Evolutionary conservation across 2,888 invertebrate genomes (phyloP), one percentile per base, ranked within the genome.

Genomic region (Trypoxylon attenuatum): DNA sequence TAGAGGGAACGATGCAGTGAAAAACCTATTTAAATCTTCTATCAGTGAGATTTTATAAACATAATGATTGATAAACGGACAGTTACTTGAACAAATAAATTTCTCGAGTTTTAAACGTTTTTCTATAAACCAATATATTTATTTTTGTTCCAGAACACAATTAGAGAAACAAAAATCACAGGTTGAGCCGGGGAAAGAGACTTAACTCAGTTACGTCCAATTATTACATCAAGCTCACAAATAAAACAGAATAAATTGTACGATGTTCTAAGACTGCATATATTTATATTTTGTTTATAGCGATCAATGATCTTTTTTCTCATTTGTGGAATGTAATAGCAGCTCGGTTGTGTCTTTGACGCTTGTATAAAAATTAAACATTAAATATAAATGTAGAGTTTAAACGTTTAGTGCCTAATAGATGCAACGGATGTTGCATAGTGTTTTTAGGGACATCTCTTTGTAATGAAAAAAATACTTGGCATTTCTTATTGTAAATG

Each of bases 81-180:
- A n/a, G n/a, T n/a, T n/a, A n/a, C n/a, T n/a, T n/a, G n/a, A n/a
- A n/a, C n/a, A n/a, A n/a, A n/a, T n/a, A n/a, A n/a, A n/a, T n/a
- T n/a, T n/a, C n/a, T n/a, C n/a, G n/a, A n/a, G n/a, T n/a, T n/a
- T 23, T 19, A 13, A 25, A 6, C 10, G 23, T 5, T 38, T 39
- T 47, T 8, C 46, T 2, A 5, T 18, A 43, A 5, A 41, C 18
- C 10, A 27, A 71, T 77, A n/a, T n/a, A n/a, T n/a, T n/a, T n/a
- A n/a, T 77, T 71, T 81, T 79, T 78, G 45, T 91, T 91, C 59
- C 89, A 92, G 92, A 73, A 91, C 91, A 76, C 92, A 92, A 83
- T 81, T 92, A 56, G 92, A 92, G 72, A 92, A 92, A 77, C 90
- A 92, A 76, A 91, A 91, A 70, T 80, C 73, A 41, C 73, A 76